Conservation (phyloP, 2,113 vertebrate species). For the Lepus timidus region DNA sequence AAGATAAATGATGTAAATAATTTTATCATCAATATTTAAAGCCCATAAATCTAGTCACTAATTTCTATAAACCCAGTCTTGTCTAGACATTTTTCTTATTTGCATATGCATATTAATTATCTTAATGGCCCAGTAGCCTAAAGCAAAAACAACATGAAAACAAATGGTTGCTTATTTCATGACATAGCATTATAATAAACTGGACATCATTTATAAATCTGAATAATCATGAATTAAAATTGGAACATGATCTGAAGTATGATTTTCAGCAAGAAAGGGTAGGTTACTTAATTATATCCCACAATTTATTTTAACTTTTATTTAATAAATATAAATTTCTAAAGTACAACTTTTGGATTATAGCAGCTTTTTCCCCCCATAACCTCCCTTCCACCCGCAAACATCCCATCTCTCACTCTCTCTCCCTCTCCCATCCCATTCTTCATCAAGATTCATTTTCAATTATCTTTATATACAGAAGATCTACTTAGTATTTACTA, state of each 20-base stretch:
- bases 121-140: slow-evolving; percentile 29
- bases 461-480: too few species aligned
- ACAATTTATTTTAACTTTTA: neutral
- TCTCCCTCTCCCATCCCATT: too few species aligned
- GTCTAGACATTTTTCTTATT: slow-evolving; percentile 50
- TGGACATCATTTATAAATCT: slow-evolving; percentile 19
- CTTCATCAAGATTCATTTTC: too few species aligned
- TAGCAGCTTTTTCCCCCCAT: too few species aligned
- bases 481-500: too few species aligned
- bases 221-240: slow-evolving; percentile 30
- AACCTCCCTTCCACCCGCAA: too few species aligned
- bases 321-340: too few species aligned
- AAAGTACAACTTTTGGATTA: too few species aligned
- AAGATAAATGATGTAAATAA: neutral
- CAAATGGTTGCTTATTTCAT: slow-evolving; percentile 3
- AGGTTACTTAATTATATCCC: neutral
- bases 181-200: neutral
- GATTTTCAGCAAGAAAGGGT: neutral
- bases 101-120: slow-evolving; percentile 40
- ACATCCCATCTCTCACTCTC: too few species aligned
- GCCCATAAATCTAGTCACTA: neutral
- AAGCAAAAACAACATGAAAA: slow-evolving; percentile 29
- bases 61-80: slow-evolving; percentile 33
- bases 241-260: slow-evolving; percentile 13
- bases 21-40: slow-evolving; percentile 19